Evolutionary conservation across 2,888 invertebrate genomes (phyloP).

Genomic region (Brachyptera risi): DNA sequence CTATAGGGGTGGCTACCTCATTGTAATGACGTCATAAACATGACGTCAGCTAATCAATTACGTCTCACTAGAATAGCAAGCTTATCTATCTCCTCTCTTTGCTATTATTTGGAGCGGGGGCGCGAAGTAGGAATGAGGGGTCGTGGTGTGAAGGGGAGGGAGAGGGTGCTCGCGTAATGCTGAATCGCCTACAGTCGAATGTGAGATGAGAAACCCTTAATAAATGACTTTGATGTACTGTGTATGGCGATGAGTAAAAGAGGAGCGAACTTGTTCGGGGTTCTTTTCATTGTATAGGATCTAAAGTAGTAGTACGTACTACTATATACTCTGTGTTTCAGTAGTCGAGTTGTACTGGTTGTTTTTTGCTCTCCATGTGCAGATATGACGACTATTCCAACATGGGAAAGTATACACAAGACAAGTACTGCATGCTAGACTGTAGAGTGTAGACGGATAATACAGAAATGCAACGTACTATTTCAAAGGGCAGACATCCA

Average conservation of each 20-base stretch:
- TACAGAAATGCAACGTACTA: no score
- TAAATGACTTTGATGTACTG: slow-evolving; percentile 15
- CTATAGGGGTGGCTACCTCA: slow-evolving; percentile 17
- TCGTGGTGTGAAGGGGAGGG: neutral
- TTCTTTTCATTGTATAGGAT: no score
- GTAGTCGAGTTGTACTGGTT: no score
- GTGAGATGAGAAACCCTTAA: slow-evolving; percentile 15
- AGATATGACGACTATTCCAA: no score
- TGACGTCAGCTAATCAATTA: slow-evolving; percentile 22
- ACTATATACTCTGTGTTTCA: no score
- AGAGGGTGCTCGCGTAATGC: slow-evolving; percentile 14
- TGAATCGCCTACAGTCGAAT: slow-evolving; percentile 17
- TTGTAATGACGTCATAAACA: slow-evolving; percentile 22
- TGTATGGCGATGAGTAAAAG: neutral
- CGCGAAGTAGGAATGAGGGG: neutral
- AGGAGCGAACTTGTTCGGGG: slow-evolving; percentile 7
- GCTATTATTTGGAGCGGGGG: slow-evolving; percentile 15
- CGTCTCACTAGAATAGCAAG: slow-evolving; percentile 19
- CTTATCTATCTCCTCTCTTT: slow-evolving; percentile 17
- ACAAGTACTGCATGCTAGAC: no score
- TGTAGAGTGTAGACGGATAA: no score
- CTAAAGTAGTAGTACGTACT: no score
- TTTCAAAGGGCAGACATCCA: no score
- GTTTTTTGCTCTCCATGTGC: no score
- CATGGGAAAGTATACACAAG: no score